phyloP scores from a whole-genome alignment of 2,113 vertebrate genomes.

The Grantiella picta region DNA sequence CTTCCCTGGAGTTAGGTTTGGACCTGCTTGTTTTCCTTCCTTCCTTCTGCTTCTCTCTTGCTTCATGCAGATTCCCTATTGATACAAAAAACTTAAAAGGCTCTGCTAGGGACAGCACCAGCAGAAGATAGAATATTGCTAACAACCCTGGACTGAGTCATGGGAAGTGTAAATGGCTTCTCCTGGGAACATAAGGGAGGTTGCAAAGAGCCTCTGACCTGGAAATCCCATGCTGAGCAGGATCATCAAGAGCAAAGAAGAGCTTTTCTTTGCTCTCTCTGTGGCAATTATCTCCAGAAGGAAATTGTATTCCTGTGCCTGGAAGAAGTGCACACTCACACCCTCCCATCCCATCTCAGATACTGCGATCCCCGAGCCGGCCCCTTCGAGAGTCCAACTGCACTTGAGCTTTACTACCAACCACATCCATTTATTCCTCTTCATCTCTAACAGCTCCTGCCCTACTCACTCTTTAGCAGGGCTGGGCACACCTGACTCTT shows the following conservation, averaged over 20 bases:
- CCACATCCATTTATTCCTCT: too few species aligned
- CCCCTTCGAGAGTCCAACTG: background rate
- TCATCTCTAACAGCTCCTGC: background rate
- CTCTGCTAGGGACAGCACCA: background rate
- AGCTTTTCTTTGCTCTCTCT: background rate
- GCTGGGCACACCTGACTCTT: background rate
- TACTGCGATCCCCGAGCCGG: background rate
- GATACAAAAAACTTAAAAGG: background rate
- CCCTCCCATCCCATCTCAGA: background rate
- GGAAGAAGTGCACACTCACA: background rate
- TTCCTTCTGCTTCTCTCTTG: background rate
- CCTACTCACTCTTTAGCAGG: background rate
- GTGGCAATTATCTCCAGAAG: background rate
- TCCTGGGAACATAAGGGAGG: background rate
- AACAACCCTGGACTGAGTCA: background rate
- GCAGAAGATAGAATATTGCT: background rate
- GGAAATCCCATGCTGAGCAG: background rate
- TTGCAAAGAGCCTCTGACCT: background rate
- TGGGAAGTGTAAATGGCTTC: background rate
- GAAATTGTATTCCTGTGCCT: background rate
- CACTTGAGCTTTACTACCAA: background rate
- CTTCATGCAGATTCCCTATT: background rate
- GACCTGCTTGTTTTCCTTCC: background rate
- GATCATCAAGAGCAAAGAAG: background rate
- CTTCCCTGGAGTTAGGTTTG: background rate